Percentiles rank a stretch among this genome's conserved stretches.
These are phyloP conservation scores for Drosophila helvetica DNA, from an alignment of 2,888 invertebrate genomes.

Conservation along the genomic window DNA sequence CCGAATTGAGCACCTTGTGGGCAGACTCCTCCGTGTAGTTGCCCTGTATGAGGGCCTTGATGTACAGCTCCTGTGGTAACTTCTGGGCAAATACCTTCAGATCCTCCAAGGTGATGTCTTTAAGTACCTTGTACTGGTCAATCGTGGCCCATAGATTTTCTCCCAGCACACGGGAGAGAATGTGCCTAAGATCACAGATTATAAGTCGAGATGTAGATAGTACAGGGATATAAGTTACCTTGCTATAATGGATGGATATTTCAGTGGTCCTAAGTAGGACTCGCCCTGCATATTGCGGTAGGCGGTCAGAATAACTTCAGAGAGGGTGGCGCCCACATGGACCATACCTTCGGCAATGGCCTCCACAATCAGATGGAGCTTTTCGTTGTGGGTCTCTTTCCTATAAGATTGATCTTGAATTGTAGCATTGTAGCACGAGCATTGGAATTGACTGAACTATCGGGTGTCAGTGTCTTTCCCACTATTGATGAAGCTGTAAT, in stretches of 20 bases:
- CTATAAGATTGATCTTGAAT: too few relatives aligned
- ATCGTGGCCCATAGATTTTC: slow-evolving; percentile 88
- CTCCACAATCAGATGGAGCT: slow-evolving; percentile 87
- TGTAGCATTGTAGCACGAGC: too few relatives aligned
- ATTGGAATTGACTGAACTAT: too few relatives aligned
- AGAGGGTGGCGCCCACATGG: slow-evolving; percentile 85
- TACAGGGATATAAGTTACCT: slow-evolving; percentile 84
- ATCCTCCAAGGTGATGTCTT: slow-evolving; percentile 86
- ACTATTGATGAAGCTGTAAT: too few relatives aligned
- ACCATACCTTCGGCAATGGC: slow-evolving; percentile 88
- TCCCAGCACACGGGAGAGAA: slow-evolving; percentile 87
- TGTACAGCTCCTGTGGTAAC: too few relatives aligned
- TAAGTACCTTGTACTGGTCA: slow-evolving; percentile 87
- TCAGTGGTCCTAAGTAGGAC: slow-evolving; percentile 89
- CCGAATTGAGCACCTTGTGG: too few relatives aligned
- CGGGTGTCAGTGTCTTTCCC: too few relatives aligned
- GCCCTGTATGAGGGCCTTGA: too few relatives aligned
- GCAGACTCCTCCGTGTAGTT: too few relatives aligned
- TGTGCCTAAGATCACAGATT: too few relatives aligned
- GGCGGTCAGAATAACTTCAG: slow-evolving; percentile 88
- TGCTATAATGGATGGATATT: slow-evolving; percentile 89
- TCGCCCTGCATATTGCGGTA: slow-evolving; percentile 86
- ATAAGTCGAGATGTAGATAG: too few relatives aligned
- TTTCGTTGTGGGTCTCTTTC: too few relatives aligned
- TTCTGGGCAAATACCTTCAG: slow-evolving; percentile 86